Conservation (phyloP, 2,113 vertebrate species). For the Eubucco bourcierii region DNA sequence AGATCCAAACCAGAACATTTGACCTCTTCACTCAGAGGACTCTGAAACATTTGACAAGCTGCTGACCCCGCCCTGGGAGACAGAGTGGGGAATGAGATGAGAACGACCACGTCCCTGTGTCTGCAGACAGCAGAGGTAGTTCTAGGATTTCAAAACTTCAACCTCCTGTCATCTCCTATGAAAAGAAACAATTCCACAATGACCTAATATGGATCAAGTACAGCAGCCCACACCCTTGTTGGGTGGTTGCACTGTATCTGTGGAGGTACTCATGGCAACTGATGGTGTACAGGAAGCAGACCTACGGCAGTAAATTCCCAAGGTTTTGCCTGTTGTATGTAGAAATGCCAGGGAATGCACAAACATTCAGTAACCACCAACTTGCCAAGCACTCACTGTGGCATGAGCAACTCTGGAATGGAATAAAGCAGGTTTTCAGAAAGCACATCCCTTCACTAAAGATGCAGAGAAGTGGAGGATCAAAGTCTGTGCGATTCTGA, state of each 20-base stretch:
- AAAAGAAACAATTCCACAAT: not conserved
- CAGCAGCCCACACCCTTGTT: not conserved
- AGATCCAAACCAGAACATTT: not conserved
- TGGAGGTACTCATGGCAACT: not conserved
- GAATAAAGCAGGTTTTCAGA: not conserved
- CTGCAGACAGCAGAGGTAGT: not conserved
- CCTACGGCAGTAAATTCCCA: not conserved
- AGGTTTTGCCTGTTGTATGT: not conserved
- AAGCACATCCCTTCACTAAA: not conserved
- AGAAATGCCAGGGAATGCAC: not conserved
- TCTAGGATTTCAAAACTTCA: not conserved
- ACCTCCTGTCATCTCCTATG: not conserved
- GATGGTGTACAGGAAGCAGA: not conserved
- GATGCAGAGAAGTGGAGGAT: not conserved
- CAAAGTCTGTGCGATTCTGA: conserved; percentile 23
- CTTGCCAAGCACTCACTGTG: not conserved
- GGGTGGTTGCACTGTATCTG: not conserved
- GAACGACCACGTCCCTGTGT: not conserved
- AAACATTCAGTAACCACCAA: not conserved
- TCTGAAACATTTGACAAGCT: not conserved
- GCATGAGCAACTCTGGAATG: not conserved
- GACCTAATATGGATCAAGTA: not conserved
- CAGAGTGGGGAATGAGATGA: not conserved
- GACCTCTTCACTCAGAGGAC: not conserved
- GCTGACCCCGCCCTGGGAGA: not conserved